phyloP scores from a whole-genome alignment of 2,888 invertebrate genomes.

The Bimastos eiseni region DNA sequence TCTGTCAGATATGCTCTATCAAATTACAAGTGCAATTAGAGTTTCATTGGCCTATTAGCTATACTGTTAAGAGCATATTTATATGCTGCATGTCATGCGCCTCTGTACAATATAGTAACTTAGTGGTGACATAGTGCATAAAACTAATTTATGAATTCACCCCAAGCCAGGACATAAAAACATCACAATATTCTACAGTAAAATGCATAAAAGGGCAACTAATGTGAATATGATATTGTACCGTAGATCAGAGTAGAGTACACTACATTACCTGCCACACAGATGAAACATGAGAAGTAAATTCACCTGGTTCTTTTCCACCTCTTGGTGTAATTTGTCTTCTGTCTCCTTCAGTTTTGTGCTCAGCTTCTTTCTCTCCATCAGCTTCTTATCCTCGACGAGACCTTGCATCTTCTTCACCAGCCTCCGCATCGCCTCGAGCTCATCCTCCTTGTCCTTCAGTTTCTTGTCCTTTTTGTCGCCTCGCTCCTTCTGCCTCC shows the following conservation, averaged over 20 bases:
- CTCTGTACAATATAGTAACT: too few species aligned
- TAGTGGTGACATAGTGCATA: too few species aligned
- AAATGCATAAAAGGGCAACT: not conserved
- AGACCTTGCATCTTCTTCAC: conserved; percentile 56
- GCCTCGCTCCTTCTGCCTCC: conserved; percentile 42
- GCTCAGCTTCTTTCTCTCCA: conserved; percentile 44
- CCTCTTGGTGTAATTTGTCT: conserved; percentile 53
- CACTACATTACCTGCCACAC: too few species aligned
- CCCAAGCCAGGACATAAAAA: not conserved
- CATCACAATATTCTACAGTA: not conserved
- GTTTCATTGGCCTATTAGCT: too few species aligned
- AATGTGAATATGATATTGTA: not conserved
- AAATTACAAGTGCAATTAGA: too few species aligned
- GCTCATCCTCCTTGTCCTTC: conserved; percentile 57
- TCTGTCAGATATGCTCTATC: too few species aligned
- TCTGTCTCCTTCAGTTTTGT: conserved; percentile 53
- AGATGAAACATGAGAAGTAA: not conserved
- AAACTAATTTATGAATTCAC: too few species aligned
- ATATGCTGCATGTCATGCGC: too few species aligned
- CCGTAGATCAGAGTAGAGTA: not conserved
- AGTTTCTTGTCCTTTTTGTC: conserved; percentile 50
- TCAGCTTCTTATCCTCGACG: conserved; percentile 51
- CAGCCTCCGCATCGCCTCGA: conserved; percentile 52
- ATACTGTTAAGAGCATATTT: too few species aligned
- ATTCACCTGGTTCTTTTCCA: conserved; percentile 53